Evolutionary conservation across 2,888 invertebrate species (phyloP).

Genomic region (Netelia inedita): DNA sequence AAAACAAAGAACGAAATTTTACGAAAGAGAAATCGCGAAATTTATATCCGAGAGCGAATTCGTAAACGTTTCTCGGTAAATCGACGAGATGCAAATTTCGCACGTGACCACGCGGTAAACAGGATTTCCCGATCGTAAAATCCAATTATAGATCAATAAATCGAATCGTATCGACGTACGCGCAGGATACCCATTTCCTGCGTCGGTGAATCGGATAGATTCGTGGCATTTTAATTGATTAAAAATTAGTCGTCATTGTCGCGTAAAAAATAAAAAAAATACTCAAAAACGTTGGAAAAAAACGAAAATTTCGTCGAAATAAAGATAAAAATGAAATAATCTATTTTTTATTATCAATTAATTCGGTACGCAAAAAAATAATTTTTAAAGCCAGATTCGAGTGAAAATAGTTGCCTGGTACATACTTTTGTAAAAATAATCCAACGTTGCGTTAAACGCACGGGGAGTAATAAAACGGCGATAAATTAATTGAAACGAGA

Average conservation of each 20-base stretch:
- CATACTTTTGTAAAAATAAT: background rate
- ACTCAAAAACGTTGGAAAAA: no score
- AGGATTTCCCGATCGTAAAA: constrained; percentile 18
- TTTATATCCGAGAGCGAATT: background rate
- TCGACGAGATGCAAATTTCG: background rate
- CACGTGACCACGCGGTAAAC: background rate
- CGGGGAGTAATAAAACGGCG: background rate
- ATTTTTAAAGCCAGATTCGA: no score
- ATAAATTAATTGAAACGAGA: constrained; percentile 25
- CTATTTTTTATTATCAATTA: no score
- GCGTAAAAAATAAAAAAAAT: no score
- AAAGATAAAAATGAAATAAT: no score
- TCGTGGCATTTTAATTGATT: background rate
- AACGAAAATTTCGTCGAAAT: no score
- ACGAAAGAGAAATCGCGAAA: background rate
- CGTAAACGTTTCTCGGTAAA: background rate
- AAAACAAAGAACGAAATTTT: background rate
- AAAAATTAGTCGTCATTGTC: background rate
- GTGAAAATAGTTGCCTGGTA: background rate
- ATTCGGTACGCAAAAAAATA: no score
- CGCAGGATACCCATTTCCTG: background rate
- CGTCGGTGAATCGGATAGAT: background rate
- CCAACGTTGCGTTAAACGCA: background rate
- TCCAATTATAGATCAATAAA: constrained; percentile 49
- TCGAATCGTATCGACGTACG: constrained; percentile 2